A percentile compares a stretch with the other conserved stretches of the same genome.
phyloP scores from a whole-genome alignment of 2,797 vertebrate genomes.

The Xenentodon cancila region DNA sequence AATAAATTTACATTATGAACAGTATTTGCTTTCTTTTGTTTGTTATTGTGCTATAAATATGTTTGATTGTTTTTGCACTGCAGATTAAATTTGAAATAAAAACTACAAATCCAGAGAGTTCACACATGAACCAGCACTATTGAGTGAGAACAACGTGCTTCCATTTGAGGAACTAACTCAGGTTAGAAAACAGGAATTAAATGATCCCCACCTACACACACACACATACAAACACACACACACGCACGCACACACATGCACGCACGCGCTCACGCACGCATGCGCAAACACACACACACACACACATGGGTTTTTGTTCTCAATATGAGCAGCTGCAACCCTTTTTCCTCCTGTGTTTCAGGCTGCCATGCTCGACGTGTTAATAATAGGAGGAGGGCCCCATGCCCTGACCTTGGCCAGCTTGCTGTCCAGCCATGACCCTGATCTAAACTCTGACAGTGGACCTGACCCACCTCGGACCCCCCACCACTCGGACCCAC shows the following conservation, averaged over 20 bases:
- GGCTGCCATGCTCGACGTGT: constrained; percentile 76
- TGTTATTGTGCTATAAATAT: too few relatives aligned
- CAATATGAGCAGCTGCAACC: not conserved
- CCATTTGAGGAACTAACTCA: constrained; percentile 9
- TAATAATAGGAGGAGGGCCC: constrained; percentile 82
- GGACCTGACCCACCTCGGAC: constrained; percentile 14
- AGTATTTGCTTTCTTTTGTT: not conserved
- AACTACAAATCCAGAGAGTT: not conserved
- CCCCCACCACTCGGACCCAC: constrained; percentile 18
- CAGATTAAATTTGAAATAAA: not conserved
- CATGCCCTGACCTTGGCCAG: constrained; percentile 83
- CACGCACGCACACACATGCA: too few relatives aligned
- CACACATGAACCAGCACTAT: not conserved
- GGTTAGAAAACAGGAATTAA: constrained; percentile 3
- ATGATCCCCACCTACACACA: too few relatives aligned
- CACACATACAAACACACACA: too few relatives aligned
- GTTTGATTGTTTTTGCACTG: not conserved
- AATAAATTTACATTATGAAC: too few relatives aligned
- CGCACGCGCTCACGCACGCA: too few relatives aligned
- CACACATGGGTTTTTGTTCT: too few relatives aligned
- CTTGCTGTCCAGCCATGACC: constrained; percentile 63
- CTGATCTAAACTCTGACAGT: constrained; percentile 22
- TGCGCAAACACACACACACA: too few relatives aligned
- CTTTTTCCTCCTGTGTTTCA: constrained; percentile 35
- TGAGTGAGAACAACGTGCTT: not conserved